Conservation (phyloP, 2,113 vertebrate genomes). For the Phyllostomus discolor region DNA sequence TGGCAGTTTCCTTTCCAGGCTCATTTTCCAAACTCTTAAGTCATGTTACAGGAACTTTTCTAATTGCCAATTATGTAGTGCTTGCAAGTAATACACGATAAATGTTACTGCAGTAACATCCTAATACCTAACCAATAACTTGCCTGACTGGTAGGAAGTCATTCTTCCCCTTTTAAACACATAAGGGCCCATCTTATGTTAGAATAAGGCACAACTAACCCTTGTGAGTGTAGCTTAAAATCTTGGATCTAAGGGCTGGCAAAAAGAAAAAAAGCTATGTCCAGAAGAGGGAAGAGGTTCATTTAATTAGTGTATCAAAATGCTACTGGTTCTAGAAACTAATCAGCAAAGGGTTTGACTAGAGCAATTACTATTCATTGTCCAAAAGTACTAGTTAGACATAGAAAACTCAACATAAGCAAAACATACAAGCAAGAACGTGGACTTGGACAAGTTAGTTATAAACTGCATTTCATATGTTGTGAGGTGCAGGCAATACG, state of each 20-base stretch:
- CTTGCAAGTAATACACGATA: not conserved
- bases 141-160: not conserved
- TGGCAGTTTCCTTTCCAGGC: constrained; percentile 5
- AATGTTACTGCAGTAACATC: not conserved
- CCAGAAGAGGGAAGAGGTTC: not conserved
- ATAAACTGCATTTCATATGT: not conserved
- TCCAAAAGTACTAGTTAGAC: not conserved
- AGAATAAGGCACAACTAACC: not conserved
- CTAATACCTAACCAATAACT: not conserved
- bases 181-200: not conserved
- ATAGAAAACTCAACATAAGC: not conserved
- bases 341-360: not conserved
- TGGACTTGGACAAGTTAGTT: constrained; percentile 5
- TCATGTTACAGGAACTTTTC: not conserved
- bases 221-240: not conserved
- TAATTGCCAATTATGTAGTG: not conserved
- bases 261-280: not conserved
- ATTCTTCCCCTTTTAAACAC: not conserved
- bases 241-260: not conserved
- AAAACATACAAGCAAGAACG: not conserved
- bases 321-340: not conserved
- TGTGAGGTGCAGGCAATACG: accelerated
- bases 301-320: not conserved
- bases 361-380: not conserved
- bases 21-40: not conserved